Percentiles rank a stretch among this genome's conserved stretches.
Evolutionary conservation across 2,888 invertebrate genomes (phyloP).

Genomic region (Frankliniella fusca): DNA sequence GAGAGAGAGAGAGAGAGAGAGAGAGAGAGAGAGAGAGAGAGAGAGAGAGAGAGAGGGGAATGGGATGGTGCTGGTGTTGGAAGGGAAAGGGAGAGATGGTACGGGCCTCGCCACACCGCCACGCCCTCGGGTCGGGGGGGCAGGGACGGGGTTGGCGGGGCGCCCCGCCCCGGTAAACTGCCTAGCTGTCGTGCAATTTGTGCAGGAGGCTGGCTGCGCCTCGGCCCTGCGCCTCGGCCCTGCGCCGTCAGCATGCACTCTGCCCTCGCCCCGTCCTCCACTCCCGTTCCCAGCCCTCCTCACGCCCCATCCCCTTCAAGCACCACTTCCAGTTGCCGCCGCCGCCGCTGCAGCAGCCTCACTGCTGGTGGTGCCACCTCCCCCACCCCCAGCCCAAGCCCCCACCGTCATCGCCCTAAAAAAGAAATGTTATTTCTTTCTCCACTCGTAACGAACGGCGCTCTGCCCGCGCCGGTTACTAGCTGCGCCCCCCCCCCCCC

Average conservation of each 20-base stretch:
- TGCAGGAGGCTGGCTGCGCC: neutral
- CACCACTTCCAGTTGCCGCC: neutral
- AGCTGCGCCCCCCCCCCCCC: neutral
- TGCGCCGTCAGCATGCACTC: neutral
- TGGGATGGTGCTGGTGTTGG: neutral
- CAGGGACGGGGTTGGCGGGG: neutral
- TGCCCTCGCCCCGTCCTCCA: neutral
- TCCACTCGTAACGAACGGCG: neutral
- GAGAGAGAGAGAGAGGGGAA: neutral
- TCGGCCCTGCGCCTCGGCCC: neutral
- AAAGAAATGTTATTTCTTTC: neutral
- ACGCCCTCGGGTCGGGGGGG: neutral
- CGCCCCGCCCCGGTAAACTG: neutral
- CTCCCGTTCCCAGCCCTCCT: neutral
- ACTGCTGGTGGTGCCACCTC: neutral
- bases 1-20: conserved; percentile 7
- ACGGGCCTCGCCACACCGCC: neutral
- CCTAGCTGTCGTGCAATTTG: neutral
- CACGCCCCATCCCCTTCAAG: neutral
- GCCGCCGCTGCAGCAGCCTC: neutral
- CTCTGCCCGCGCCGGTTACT: neutral
- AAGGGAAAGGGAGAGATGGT: neutral
- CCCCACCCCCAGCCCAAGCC: neutral
- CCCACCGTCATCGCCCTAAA: neutral
- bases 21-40: conserved; percentile 4